Evolutionary conservation across 2,113 vertebrate genomes (phyloP).

Genomic region (Columba janthina): DNA sequence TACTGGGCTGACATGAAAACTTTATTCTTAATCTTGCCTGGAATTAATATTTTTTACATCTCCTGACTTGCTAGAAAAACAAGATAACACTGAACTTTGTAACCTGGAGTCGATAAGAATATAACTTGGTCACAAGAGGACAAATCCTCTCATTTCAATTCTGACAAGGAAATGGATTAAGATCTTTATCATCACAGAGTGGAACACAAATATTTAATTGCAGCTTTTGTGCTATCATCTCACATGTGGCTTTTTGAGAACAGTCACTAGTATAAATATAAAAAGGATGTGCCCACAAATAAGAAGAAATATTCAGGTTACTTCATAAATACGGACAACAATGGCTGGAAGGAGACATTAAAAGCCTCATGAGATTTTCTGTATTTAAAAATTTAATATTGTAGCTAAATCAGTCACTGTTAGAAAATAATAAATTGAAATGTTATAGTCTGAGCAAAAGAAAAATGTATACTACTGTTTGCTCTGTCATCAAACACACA

Average conservation of each 20-base stretch:
- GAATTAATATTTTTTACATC: background rate
- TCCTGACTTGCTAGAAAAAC: background rate
- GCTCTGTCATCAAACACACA: background rate
- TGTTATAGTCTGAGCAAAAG: background rate
- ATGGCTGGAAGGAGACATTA: background rate
- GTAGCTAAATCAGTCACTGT: background rate
- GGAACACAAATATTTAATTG: slow-evolving; percentile 42
- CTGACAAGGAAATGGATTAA: background rate
- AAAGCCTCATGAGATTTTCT: background rate
- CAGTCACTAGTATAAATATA: background rate
- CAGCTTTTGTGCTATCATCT: background rate
- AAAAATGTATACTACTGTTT: background rate
- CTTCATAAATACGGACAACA: slow-evolving; percentile 20
- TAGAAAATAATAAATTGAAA: background rate
- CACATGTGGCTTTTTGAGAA: background rate
- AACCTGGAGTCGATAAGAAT: background rate
- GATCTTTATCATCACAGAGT: background rate
- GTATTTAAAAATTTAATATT: slow-evolving; percentile 8
- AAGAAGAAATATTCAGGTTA: background rate
- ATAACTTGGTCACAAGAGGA: background rate
- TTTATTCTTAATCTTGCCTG: background rate
- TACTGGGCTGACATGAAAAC: background rate
- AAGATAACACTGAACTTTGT: background rate
- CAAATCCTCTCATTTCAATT: slow-evolving; percentile 41
- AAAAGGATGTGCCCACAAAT: background rate